phyloP scores from a whole-genome alignment of 2,888 invertebrate genomes.

The Andrena flavipes region DNA sequence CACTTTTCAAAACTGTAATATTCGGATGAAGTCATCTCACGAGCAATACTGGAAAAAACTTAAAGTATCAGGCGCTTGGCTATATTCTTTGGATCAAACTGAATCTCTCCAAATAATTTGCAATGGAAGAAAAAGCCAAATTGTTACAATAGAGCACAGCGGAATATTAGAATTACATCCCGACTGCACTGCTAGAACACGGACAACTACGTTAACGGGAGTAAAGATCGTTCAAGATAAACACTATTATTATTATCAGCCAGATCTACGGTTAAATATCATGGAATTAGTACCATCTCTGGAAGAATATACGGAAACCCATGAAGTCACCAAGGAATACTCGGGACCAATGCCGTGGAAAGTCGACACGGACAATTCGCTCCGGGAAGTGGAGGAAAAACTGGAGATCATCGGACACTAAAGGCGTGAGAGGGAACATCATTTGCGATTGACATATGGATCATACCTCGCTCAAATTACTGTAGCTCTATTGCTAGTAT shows the following conservation, averaged over 20 bases:
- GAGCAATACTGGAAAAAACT: not conserved
- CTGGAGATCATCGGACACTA: not conserved
- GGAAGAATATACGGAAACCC: not conserved
- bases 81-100: not conserved
- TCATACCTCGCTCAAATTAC: not conserved
- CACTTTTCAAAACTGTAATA: not conserved
- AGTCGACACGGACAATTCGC: not conserved
- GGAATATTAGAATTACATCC: too few species aligned
- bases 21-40: not conserved
- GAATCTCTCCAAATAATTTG: not conserved
- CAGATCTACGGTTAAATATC: slow-evolving; percentile 2
- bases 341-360: not conserved
- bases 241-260: slow-evolving; percentile 17
- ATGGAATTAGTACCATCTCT: not conserved
- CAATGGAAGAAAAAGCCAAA: not conserved
- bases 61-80: not conserved
- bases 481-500: not conserved
- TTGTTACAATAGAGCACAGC: not conserved
- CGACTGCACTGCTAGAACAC: too few species aligned
- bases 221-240: slow-evolving; percentile 1
- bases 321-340: not conserved
- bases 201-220: not conserved
- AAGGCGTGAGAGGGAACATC: not conserved
- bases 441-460: not conserved
- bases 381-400: not conserved